A percentile compares a stretch with the other conserved stretches of the same genome.
Evolutionary conservation across 2,113 vertebrate species (phyloP).

Genomic region (Formicarius rufipectus): DNA sequence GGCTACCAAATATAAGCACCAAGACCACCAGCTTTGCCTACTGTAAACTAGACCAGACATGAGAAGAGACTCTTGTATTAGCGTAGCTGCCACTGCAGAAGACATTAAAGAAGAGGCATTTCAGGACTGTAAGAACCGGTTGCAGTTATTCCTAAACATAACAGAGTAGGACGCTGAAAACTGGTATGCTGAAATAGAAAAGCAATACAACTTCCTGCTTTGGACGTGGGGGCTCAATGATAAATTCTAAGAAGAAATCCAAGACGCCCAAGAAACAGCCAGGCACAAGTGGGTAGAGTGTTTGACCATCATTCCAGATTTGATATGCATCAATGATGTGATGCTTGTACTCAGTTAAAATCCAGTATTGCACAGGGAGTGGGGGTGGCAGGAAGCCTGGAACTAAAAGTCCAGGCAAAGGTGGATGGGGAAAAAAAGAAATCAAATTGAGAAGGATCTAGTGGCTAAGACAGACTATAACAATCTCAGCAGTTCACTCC

Average conservation of each 20-base stretch:
- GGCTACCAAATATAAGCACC: background rate
- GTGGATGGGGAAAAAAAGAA: background rate
- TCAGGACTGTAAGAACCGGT: background rate
- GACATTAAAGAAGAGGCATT: background rate
- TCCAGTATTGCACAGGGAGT: background rate
- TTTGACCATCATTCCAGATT: constrained; percentile 46
- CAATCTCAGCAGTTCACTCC: background rate
- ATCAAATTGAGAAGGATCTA: background rate
- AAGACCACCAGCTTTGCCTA: background rate
- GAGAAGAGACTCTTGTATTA: background rate
- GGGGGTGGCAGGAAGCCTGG: background rate
- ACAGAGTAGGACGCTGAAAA: background rate
- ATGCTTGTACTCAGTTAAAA: background rate
- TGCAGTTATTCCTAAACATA: background rate
- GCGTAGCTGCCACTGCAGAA: background rate
- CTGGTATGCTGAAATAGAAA: background rate
- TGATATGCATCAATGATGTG: background rate
- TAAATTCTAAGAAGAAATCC: constrained; percentile 47
- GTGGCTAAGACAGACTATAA: rapidly evolving
- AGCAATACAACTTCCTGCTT: background rate
- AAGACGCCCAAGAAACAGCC: constrained; percentile 35
- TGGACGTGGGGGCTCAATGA: constrained; percentile 8
- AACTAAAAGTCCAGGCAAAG: background rate
- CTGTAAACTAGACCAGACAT: background rate
- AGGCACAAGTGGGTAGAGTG: background rate